phyloP scores from a whole-genome alignment of 2,888 invertebrate genomes.

The Tetragonisca angustula region DNA sequence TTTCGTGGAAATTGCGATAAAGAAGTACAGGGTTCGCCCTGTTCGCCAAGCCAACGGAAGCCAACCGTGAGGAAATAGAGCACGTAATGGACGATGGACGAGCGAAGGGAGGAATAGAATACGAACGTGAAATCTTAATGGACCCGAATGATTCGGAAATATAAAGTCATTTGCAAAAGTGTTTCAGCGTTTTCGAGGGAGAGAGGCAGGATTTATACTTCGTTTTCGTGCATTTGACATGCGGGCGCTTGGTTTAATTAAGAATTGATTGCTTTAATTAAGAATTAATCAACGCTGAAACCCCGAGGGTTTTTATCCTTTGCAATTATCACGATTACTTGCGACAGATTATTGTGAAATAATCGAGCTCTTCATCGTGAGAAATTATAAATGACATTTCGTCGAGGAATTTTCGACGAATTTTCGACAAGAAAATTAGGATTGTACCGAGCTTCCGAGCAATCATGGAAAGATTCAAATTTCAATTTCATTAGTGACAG shows the following conservation, averaged over 20 bases:
- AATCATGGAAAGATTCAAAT: too few species aligned
- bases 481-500: too few species aligned
- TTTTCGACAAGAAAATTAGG: too few species aligned
- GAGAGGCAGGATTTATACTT: not conserved
- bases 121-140: constrained; percentile 1
- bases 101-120: not conserved
- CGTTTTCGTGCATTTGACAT: not conserved
- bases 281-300: not conserved
- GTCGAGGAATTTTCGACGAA: too few species aligned
- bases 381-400: too few species aligned
- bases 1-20: not conserved
- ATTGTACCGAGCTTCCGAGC: too few species aligned
- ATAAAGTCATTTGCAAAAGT: not conserved
- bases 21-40: not conserved
- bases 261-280: not conserved
- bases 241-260: not conserved
- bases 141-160: too few species aligned
- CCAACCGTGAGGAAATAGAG: not conserved
- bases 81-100: constrained; percentile 6
- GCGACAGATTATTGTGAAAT: not conserved
- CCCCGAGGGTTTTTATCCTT: not conserved
- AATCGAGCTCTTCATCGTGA: not conserved
- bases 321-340: not conserved
- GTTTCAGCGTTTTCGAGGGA: not conserved
- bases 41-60: not conserved